phyloP scores from a whole-genome alignment of 2,797 vertebrate genomes.

The Gobio occitaniae region DNA sequence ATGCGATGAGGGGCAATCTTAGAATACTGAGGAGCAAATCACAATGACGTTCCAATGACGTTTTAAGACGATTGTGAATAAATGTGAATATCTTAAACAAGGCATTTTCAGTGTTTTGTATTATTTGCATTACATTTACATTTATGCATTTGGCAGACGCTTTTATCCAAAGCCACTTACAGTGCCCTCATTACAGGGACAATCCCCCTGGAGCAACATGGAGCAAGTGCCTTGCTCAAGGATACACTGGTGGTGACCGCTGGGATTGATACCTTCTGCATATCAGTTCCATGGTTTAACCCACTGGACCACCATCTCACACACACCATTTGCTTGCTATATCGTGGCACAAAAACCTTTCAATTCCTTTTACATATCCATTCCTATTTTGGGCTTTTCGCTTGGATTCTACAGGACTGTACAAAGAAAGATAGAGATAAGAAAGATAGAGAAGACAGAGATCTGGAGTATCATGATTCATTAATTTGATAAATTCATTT shows the following conservation, averaged over 20 bases:
- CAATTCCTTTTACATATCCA: not conserved
- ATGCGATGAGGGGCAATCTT: not conserved
- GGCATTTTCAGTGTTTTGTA: not conserved
- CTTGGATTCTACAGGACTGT: not conserved
- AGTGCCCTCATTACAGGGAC: too few species aligned
- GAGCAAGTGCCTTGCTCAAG: too few species aligned
- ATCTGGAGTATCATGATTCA: not conserved
- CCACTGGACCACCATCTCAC: too few species aligned
- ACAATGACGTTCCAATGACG: not conserved
- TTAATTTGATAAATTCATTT: not conserved
- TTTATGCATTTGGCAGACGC: too few species aligned
- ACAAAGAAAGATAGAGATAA: not conserved
- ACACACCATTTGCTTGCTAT: not conserved
- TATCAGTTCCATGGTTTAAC: too few species aligned
- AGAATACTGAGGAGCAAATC: not conserved
- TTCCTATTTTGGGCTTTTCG: not conserved
- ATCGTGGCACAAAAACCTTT: not conserved
- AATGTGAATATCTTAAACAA: not conserved
- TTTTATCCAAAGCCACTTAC: too few species aligned
- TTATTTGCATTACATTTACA: not conserved
- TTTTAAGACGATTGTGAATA: not conserved
- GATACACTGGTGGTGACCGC: too few species aligned
- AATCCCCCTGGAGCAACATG: too few species aligned
- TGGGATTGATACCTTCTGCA: too few species aligned
- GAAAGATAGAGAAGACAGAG: not conserved